Conservation (phyloP, 2,797 vertebrate genomes). For the Hipposideros larvatus region DNA sequence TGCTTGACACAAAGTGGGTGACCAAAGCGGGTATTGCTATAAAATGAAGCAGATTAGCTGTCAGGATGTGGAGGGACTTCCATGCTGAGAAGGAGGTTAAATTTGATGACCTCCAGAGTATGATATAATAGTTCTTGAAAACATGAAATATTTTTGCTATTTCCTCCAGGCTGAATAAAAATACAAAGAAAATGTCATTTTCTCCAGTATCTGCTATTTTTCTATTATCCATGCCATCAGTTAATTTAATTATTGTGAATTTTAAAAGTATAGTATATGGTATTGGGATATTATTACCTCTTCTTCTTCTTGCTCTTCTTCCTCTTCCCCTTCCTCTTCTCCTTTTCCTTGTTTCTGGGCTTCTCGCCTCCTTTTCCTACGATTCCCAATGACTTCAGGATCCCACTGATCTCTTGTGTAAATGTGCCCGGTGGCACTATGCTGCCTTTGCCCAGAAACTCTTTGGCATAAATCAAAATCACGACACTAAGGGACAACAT, state of each 20-base stretch:
- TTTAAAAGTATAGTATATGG: neutral
- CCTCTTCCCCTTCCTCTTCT: conserved; percentile 86
- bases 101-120: neutral
- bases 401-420: conserved; percentile 92
- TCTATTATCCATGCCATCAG: neutral
- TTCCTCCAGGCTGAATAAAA: conserved; percentile 20
- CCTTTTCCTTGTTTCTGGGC: conserved; percentile 77
- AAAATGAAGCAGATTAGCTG: neutral
- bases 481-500: conserved; percentile 90
- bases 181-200: neutral
- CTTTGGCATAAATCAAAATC: conserved; percentile 93
- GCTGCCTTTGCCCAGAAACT: conserved; percentile 92
- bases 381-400: conserved; percentile 83
- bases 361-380: conserved; percentile 82
- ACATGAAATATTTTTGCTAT: neutral
- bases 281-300: conserved; percentile 83
- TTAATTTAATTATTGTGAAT: neutral
- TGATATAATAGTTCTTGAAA: neutral
- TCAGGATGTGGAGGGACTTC: neutral
- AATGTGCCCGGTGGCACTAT: conserved; percentile 89
- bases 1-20: neutral
- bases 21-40: neutral
- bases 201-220: neutral
- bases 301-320: conserved; percentile 85
- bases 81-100: neutral